Evolutionary conservation across 2,113 vertebrate genomes (phyloP).

Genomic region (Anhinga rufa): DNA sequence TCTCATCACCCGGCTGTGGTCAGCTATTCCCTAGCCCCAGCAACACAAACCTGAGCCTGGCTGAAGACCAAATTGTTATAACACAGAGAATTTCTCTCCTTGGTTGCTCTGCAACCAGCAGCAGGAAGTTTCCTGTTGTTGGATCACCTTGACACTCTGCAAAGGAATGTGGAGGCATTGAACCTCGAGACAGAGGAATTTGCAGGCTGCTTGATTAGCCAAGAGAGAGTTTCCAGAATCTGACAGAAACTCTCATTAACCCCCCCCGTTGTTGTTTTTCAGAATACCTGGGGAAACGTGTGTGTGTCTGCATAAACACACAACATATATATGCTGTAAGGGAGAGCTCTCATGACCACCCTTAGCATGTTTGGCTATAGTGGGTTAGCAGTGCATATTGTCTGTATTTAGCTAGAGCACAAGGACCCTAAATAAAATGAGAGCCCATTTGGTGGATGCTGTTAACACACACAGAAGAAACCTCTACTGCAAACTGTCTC

Average conservation of each 20-base stretch:
- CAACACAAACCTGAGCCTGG: background rate
- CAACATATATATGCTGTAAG: background rate
- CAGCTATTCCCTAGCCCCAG: background rate
- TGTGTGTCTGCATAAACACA: background rate
- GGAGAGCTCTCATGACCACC: background rate
- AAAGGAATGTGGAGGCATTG: slow-evolving; percentile 26
- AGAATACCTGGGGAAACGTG: background rate
- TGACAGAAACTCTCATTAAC: background rate
- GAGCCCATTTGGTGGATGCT: background rate
- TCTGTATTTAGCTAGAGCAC: rapidly evolving
- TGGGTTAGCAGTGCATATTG: rapidly evolving
- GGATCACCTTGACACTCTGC: background rate
- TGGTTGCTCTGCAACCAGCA: slow-evolving; percentile 30
- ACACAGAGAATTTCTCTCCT: background rate
- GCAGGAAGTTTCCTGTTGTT: background rate
- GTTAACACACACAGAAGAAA: background rate
- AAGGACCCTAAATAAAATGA: background rate
- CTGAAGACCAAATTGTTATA: background rate
- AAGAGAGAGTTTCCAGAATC: background rate
- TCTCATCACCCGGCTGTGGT: background rate
- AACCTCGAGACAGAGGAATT: slow-evolving; percentile 30
- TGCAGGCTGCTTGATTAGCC: background rate
- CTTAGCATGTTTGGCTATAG: background rate
- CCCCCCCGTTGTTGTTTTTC: background rate
- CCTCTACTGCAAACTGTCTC: background rate